Percentiles rank a stretch among this genome's conserved stretches.
Evolutionary conservation across 1,140 invertebrate species (phyloP).

Genomic region (Pissodes strobi): DNA sequence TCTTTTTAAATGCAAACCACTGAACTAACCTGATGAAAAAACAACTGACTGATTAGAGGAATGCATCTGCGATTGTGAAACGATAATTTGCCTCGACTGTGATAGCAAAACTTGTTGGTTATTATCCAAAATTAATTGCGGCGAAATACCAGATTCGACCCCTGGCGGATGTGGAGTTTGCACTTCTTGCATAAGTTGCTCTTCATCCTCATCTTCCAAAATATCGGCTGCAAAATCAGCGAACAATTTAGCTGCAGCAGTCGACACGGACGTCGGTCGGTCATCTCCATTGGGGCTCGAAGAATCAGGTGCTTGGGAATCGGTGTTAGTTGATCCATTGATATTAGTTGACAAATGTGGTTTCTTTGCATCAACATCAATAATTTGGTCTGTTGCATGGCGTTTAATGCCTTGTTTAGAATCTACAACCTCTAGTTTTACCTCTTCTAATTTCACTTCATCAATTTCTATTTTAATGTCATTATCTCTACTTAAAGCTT

Average conservation of each 20-base stretch:
- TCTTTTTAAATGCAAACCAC: too few species aligned
- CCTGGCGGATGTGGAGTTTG: slow-evolving; percentile 29
- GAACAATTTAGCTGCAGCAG: slow-evolving; percentile 72
- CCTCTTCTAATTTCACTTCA: neutral
- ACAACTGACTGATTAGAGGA: slow-evolving; percentile 38
- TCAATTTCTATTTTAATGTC: slow-evolving; percentile 26
- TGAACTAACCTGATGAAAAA: slow-evolving; percentile 33
- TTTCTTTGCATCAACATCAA: slow-evolving; percentile 59
- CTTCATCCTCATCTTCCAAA: slow-evolving; percentile 70
- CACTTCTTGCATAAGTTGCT: slow-evolving; percentile 56
- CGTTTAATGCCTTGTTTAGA: slow-evolving; percentile 54
- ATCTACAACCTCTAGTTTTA: slow-evolving; percentile 2
- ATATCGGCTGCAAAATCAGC: slow-evolving; percentile 72
- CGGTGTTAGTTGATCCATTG: slow-evolving; percentile 58
- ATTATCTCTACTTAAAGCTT: slow-evolving; percentile 56
- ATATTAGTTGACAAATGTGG: slow-evolving; percentile 56
- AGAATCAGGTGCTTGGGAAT: slow-evolving; percentile 58
- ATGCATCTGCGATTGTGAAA: slow-evolving; percentile 50
- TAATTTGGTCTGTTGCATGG: slow-evolving; percentile 51
- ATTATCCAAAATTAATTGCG: slow-evolving; percentile 50
- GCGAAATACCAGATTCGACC: slow-evolving; percentile 17
- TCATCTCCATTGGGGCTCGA: slow-evolving; percentile 59
- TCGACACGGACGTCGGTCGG: slow-evolving; percentile 63
- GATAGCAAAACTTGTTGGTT: slow-evolving; percentile 47
- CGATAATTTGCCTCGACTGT: slow-evolving; percentile 54